Conservation (phyloP, 2,888 invertebrate species). For the Pilophorus perplexus region DNA sequence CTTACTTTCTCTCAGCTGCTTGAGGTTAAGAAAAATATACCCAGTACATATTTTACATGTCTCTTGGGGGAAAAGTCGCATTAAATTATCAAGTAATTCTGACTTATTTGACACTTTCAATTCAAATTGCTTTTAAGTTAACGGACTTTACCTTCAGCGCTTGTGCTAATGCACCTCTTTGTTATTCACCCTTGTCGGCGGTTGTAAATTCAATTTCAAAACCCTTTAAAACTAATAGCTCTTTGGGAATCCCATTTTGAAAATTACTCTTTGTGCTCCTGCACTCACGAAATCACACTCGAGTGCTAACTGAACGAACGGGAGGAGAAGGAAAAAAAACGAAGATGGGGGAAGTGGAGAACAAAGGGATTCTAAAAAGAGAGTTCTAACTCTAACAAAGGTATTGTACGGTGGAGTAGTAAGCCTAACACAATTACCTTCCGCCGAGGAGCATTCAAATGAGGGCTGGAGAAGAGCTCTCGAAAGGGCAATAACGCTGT, state of each 20-base stretch:
- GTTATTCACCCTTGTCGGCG: no score
- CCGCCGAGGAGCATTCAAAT: slow-evolving; percentile 7
- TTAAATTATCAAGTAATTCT: no score
- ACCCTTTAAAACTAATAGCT: no score
- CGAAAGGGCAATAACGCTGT: slow-evolving; percentile 11
- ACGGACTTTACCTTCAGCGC: no score
- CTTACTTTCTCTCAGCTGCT: no score
- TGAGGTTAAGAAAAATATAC: no score
- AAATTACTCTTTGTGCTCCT: slow-evolving; percentile 4
- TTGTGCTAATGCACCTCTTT: no score
- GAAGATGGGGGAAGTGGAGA: slow-evolving; percentile 1
- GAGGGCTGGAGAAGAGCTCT: neutral
- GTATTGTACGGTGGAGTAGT: slow-evolving; percentile 15
- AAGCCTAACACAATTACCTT: slow-evolving; percentile 14
- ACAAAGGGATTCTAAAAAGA: slow-evolving; percentile 5
- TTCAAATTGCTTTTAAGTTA: no score
- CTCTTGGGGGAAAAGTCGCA: no score
- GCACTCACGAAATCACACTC: neutral
- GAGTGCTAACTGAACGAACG: slow-evolving; percentile 5
- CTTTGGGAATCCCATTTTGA: slow-evolving; percentile 2
- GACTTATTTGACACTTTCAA: no score
- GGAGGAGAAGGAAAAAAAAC: neutral
- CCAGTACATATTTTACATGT: no score
- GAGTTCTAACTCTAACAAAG: slow-evolving; percentile 15
- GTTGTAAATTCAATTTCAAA: no score